Conservation (phyloP, 2,797 vertebrate species). For the Luscinia megarhynchos region DNA sequence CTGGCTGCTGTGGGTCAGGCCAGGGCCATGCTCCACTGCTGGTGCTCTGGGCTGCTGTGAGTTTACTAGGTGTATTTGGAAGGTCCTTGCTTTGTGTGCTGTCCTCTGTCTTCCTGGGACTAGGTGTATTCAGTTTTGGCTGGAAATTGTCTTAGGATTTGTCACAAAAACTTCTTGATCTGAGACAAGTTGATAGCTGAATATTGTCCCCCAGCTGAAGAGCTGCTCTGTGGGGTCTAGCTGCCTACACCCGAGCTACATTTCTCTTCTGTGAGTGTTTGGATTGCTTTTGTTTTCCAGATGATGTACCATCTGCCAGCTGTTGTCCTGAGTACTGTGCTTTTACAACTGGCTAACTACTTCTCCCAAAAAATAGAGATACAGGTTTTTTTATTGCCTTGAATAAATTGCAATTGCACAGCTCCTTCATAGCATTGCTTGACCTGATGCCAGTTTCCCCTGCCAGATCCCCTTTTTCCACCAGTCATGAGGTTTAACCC, state of each 20-base stretch:
- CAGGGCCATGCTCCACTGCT: fast-evolving
- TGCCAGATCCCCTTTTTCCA: not conserved
- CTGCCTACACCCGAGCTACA: not conserved
- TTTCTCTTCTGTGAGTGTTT: not conserved
- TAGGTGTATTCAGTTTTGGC: not conserved
- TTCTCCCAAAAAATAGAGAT: not conserved
- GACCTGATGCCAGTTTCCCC: not conserved
- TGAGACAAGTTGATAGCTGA: not conserved
- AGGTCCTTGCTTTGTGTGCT: fast-evolving
- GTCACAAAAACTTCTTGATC: not conserved
- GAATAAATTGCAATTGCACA: not conserved
- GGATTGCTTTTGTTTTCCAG: not conserved
- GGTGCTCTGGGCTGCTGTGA: not conserved
- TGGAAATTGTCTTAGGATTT: not conserved
- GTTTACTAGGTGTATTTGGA: not conserved
- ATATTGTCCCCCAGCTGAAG: fast-evolving
- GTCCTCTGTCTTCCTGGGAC: not conserved
- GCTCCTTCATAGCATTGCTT: not conserved
- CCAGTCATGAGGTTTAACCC: fast-evolving
- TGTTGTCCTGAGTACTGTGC: not conserved
- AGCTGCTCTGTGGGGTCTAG: not conserved
- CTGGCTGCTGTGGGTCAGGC: fast-evolving
- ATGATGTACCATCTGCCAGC: not conserved
- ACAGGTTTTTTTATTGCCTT: not conserved
- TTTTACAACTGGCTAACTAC: not conserved